Conservation (phyloP, 1,140 invertebrate genomes). For the Portunus trituberculatus region DNA sequence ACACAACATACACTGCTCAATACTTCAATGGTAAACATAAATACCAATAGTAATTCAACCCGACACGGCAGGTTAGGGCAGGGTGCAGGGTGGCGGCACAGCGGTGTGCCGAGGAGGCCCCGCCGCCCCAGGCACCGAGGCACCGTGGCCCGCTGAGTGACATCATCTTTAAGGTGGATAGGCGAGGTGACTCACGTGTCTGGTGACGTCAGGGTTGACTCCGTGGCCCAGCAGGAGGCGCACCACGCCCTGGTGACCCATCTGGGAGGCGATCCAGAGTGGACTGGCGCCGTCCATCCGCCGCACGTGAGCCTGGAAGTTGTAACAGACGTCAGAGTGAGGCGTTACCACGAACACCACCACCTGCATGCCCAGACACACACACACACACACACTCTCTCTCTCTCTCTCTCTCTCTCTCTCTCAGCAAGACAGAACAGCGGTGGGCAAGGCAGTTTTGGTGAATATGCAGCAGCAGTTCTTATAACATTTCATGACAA, state of each 20-base stretch:
- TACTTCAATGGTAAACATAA: neutral
- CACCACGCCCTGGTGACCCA: conserved; percentile 93
- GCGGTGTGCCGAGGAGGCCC: no score
- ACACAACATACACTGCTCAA: conserved; percentile 74
- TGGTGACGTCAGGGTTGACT: conserved; percentile 89
- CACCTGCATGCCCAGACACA: neutral
- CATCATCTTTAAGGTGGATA: neutral
- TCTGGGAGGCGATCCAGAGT: conserved; percentile 96
- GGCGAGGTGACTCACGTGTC: conserved; percentile 84
- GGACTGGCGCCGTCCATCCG: conserved; percentile 92
- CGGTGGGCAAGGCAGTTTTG: no score
- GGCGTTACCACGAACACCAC: neutral
- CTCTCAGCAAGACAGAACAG: no score
- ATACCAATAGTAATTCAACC: no score
- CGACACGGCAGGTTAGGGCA: no score
- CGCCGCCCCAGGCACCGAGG: neutral
- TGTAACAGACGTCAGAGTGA: neutral
- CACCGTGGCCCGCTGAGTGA: neutral
- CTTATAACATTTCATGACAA: no score
- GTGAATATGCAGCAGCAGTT: no score
- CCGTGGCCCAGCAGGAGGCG: conserved; percentile 88
- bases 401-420: no score
- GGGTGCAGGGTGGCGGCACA: no score
- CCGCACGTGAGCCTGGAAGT: conserved; percentile 83
- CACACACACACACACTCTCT: no score